phyloP scores from a whole-genome alignment of 1,140 invertebrate genomes.

The Zaprionus capensis region DNA sequence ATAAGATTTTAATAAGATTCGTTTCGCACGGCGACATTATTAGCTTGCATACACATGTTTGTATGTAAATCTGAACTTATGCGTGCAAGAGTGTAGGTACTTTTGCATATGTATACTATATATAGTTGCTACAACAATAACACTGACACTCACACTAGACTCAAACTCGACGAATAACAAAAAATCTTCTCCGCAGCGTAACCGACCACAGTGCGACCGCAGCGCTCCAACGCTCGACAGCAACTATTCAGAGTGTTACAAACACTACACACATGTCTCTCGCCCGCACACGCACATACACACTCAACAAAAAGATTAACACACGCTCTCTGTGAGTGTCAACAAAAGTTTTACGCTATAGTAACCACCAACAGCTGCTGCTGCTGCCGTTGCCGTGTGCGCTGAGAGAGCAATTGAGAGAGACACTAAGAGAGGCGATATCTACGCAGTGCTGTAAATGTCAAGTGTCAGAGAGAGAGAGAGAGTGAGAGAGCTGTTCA shows the following conservation, averaged over 20 bases:
- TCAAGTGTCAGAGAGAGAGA: neutral
- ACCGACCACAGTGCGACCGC: conserved; percentile 51
- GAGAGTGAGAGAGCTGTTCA: neutral
- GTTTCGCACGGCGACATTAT: conserved; percentile 4
- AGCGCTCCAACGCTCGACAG: conserved; percentile 64
- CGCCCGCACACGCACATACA: conserved; percentile 12
- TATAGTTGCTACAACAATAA: conserved; percentile 46
- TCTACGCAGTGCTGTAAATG: conserved; percentile 1
- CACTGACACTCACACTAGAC: conserved; percentile 47
- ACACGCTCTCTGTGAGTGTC: conserved; percentile 44
- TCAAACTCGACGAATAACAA: conserved; percentile 47
- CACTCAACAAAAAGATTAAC: neutral
- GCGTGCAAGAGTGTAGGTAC: neutral
- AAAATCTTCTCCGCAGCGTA: conserved; percentile 36
- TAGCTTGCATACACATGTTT: conserved; percentile 20
- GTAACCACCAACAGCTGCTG: conserved; percentile 47
- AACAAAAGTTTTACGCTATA: conserved; percentile 60
- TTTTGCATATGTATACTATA: conserved; percentile 30
- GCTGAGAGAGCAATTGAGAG: conserved; percentile 4
- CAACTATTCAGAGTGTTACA: conserved; percentile 65
- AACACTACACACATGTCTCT: conserved; percentile 30
- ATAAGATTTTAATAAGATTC: conserved; percentile 34
- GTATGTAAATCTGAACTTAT: neutral
- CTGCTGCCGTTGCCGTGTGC: conserved; percentile 29
- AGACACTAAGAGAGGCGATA: neutral